Conservation (phyloP, 2,888 invertebrate genomes). For the Minunthozetes semirufus region DNA sequence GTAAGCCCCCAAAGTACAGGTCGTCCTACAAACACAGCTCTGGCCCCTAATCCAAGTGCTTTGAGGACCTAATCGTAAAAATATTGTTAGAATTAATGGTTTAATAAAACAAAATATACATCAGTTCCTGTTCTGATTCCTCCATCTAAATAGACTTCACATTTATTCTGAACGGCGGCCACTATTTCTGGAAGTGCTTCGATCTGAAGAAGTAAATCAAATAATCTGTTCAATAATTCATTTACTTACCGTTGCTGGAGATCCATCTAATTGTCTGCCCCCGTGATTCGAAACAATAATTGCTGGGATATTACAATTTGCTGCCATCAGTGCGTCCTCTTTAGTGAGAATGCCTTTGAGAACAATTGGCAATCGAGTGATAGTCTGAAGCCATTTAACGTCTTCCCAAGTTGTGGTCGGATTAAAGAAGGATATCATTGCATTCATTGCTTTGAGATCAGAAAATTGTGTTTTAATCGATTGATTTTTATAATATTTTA, state of each 20-base stretch:
- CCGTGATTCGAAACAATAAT: slow-evolving; percentile 92
- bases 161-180: slow-evolving; percentile 59
- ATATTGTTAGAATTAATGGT: not conserved
- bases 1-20: slow-evolving; percentile 77
- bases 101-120: slow-evolving; percentile 46
- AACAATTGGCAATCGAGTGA: slow-evolving; percentile 73
- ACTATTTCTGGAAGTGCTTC: slow-evolving; percentile 65
- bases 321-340: slow-evolving; percentile 73
- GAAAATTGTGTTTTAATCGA: too few species aligned
- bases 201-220: slow-evolving; percentile 38
- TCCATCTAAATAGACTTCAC: slow-evolving; percentile 79
- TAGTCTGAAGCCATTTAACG: slow-evolving; percentile 68
- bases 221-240: not conserved
- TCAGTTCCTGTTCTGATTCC: slow-evolving; percentile 78
- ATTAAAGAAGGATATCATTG: slow-evolving; percentile 59
- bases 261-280: slow-evolving; percentile 76
- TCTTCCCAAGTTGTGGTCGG: slow-evolving; percentile 77
- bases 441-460: too few species aligned
- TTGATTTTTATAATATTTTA: too few species aligned
- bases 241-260: slow-evolving; percentile 64
- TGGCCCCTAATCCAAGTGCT: slow-evolving; percentile 40
- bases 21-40: slow-evolving; percentile 67
- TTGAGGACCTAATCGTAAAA: slow-evolving; percentile 34
- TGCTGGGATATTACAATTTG: slow-evolving; percentile 65
- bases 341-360: slow-evolving; percentile 77